Evolutionary conservation across 2,888 invertebrate species (phyloP), one percentile per base, ranked within the genome.

Genomic region (Hedychridium roseum): DNA sequence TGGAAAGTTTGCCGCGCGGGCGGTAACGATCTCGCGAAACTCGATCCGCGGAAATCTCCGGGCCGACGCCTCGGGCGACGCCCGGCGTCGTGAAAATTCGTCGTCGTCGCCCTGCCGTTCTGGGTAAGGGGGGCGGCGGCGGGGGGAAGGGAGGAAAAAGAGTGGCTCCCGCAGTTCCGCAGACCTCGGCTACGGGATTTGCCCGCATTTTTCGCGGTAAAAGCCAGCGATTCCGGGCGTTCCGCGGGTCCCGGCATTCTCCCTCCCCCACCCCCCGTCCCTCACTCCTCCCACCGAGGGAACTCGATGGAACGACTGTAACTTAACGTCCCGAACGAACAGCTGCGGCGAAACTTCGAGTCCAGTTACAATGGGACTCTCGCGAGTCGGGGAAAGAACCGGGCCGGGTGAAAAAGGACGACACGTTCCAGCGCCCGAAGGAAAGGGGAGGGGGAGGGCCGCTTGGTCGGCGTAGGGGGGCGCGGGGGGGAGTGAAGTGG

Each of bases 261-360:
- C 41, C 41, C 20, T 21, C 26, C 43, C 38, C 6, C 5, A 2
- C 6, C 6, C 20, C 11, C 15, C 15, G 18, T 7, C 30, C 40
- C 17, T 14, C 20, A 18, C 30, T 30, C 26, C 37, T 36, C 40
- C 32, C 41, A 36, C 35, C 32, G 20, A 32, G 27, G 14, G 37
- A 53, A 46, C 50, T 55, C 39, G 53, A 64, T 54, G 56, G 48
- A 57, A 52, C 34, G 60, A 54, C 47, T 51, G 51, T 50, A 53
- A 64, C 61, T 54, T 50, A 47, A 43, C 57, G 49, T 54, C 57
- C 48, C 54, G 51, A 48, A 51, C 34, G 44, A 48, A 53, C 60
- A 55, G 55, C 60, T 55, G 62, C 41, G 57, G 45, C 31, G 53
- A 50, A 64, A 54, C 55, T 63, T 58, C 44, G 50, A 37, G 55